Percentiles rank a stretch among this genome's conserved stretches.
Evolutionary conservation across 2,113 vertebrate genomes (phyloP).

Genomic region (Pterophyllum scalare): DNA sequence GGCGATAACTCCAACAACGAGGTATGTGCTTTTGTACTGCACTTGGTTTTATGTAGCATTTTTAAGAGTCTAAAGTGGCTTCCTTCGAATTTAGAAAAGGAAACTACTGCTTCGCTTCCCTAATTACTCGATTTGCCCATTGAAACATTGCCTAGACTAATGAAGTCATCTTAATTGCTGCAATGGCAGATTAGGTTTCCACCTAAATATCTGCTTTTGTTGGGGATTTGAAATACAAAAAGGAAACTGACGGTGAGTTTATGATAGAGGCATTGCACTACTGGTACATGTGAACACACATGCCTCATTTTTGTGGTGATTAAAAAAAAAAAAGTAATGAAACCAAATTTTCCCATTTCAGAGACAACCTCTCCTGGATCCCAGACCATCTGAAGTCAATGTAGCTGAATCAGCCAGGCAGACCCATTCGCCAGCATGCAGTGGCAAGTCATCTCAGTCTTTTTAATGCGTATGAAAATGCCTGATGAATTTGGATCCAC

Average conservation of each 20-base stretch:
- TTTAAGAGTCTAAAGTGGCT: background rate
- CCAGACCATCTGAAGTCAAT: conserved; percentile 16
- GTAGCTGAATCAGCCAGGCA: conserved; percentile 67
- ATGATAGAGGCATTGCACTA: background rate
- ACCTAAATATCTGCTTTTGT: background rate
- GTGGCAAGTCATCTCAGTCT: conserved; percentile 30
- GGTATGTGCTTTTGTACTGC: conserved; percentile 43
- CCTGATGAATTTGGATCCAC: background rate
- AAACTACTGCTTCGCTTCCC: background rate
- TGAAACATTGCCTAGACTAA: background rate
- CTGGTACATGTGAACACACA: background rate
- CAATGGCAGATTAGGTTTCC: background rate
- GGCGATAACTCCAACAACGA: conserved; percentile 44
- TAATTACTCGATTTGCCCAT: background rate
- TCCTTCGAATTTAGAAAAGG: background rate
- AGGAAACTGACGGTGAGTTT: background rate
- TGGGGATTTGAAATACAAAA: background rate
- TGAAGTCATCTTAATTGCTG: background rate
- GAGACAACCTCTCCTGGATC: conserved; percentile 73
- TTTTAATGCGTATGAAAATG: background rate
- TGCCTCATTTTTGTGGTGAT: background rate
- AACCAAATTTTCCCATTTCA: conserved; percentile 52
- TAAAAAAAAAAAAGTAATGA: background rate
- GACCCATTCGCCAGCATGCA: conserved; percentile 13
- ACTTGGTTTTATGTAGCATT: background rate